Conservation (phyloP, 2,797 vertebrate genomes). For the Babyrousa celebensis region DNA sequence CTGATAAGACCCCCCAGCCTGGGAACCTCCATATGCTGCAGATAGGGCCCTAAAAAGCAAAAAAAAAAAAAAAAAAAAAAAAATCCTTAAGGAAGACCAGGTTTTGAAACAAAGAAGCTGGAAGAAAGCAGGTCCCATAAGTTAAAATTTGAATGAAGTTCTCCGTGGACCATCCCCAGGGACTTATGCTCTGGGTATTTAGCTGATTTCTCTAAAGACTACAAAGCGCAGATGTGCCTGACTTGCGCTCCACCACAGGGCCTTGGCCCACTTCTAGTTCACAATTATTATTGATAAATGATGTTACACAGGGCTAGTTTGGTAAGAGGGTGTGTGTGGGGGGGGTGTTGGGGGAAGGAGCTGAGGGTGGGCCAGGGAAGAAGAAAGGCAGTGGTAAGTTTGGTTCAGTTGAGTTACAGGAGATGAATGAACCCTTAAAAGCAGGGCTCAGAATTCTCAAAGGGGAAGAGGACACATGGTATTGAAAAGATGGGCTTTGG, state of each 20-base stretch:
- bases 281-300: background rate
- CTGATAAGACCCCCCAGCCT: too few relatives aligned
- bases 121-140: background rate
- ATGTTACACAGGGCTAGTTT: background rate
- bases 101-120: constrained; percentile 3
- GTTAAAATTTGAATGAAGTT: background rate
- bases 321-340: background rate
- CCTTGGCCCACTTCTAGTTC: background rate
- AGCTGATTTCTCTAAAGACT: constrained; percentile 2
- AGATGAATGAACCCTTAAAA: constrained; percentile 50
- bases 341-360: background rate
- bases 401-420: background rate
- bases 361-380: background rate
- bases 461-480: background rate
- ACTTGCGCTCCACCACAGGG: background rate
- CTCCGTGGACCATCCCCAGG: background rate
- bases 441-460: background rate
- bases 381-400: background rate
- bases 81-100: background rate
- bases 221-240: background rate
- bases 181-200: background rate
- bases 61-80: too few relatives aligned
- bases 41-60: too few relatives aligned
- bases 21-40: too few relatives aligned
- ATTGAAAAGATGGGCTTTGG: constrained; percentile 30